These are phyloP conservation scores for Glaucomys volans DNA, from an alignment of 2,113 vertebrate species.

Conservation along the genomic window DNA sequence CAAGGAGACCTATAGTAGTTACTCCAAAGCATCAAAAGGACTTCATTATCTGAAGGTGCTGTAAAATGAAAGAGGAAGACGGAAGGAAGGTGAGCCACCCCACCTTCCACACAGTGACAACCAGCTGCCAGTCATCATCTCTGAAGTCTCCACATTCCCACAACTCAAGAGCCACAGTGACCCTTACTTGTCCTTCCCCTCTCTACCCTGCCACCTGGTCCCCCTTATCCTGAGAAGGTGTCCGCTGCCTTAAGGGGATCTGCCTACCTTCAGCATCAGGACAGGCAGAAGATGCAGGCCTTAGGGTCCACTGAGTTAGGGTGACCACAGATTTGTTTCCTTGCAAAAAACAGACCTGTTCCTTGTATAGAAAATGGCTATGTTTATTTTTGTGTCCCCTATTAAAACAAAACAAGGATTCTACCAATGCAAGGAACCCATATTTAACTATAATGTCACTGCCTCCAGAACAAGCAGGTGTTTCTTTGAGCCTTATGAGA, in stretches of 20 bases:
- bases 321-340: background rate
- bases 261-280: background rate
- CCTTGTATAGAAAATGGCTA: background rate
- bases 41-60: background rate
- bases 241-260: background rate
- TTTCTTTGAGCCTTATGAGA: background rate
- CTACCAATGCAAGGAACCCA: background rate
- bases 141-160: background rate
- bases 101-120: background rate
- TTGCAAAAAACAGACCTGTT: background rate
- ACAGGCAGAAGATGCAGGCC: background rate
- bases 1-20: background rate
- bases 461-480: background rate
- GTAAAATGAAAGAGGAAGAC: background rate
- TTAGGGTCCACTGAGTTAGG: background rate
- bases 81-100: fast-evolving
- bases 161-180: background rate
- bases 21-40: background rate
- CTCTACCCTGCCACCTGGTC: fast-evolving
- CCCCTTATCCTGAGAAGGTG: background rate
- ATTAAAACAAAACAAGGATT: background rate
- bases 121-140: background rate
- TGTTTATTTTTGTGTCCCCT: background rate
- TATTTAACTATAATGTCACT: background rate
- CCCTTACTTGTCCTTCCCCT: fast-evolving